Conservation (phyloP, 2,888 invertebrate genomes). For the Agrotis ipsilon region DNA sequence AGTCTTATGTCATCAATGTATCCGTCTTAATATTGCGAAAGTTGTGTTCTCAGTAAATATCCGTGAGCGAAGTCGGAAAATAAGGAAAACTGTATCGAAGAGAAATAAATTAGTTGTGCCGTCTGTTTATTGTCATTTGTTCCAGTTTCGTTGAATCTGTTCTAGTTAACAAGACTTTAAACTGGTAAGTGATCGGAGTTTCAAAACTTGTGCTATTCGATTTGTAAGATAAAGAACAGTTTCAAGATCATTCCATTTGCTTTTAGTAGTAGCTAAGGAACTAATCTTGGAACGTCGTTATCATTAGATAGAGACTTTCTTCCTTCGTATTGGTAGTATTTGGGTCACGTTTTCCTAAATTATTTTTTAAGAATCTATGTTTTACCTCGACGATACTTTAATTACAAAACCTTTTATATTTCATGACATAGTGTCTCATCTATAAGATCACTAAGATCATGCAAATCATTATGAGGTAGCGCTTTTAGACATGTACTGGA, state of each 20-base stretch:
- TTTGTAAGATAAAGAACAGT: constrained; percentile 4
- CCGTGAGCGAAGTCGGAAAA: constrained; percentile 19
- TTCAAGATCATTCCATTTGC: background rate
- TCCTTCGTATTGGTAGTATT: background rate
- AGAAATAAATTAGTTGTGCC: constrained; percentile 37
- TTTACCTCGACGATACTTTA: too few species aligned
- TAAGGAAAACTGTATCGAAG: constrained; percentile 41
- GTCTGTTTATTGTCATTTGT: constrained; percentile 24
- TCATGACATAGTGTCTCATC: too few species aligned
- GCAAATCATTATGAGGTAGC: too few species aligned
- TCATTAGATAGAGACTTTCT: background rate
- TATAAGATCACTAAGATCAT: too few species aligned
- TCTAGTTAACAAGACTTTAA: constrained; percentile 22
- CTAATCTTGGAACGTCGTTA: background rate
- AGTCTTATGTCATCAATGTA: constrained; percentile 39
- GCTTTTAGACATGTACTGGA: too few species aligned
- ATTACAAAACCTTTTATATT: too few species aligned
- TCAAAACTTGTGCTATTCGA: constrained; percentile 17
- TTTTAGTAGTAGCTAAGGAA: background rate
- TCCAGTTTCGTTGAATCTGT: constrained; percentile 42
- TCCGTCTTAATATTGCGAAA: constrained; percentile 46
- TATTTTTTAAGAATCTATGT: too few species aligned
- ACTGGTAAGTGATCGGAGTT: constrained; percentile 15
- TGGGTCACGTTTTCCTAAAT: background rate
- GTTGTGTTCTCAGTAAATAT: constrained; percentile 47